Evolutionary conservation across 1,140 invertebrate genomes (phyloP).

Genomic region (Coboldia fuscipes): DNA sequence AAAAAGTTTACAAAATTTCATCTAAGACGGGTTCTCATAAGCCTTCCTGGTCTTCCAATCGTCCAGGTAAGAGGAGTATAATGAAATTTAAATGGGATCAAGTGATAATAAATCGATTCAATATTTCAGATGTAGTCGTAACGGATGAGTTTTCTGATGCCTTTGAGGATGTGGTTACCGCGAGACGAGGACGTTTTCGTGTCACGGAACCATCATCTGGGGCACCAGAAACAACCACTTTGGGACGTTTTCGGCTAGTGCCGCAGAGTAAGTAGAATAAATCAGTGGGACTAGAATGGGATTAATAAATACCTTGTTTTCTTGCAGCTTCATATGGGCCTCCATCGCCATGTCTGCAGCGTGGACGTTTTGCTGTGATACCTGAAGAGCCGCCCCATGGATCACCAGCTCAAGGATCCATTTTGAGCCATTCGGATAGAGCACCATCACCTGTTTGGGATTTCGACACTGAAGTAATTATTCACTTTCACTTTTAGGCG

Average conservation of each 20-base stretch:
- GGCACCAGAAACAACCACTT: slow-evolving; percentile 14
- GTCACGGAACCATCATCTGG: slow-evolving; percentile 17
- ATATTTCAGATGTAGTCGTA: too few species aligned
- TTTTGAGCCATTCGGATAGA: slow-evolving; percentile 8
- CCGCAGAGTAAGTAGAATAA: slow-evolving; percentile 15
- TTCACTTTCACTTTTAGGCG: background rate
- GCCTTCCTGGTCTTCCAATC: too few species aligned
- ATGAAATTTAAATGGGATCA: too few species aligned
- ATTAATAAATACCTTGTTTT: background rate
- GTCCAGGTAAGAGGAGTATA: too few species aligned
- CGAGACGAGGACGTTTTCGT: slow-evolving; percentile 18
- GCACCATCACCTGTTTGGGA: slow-evolving; percentile 21
- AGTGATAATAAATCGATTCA: too few species aligned
- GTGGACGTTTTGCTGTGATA: slow-evolving; percentile 21
- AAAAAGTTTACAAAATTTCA: too few species aligned
- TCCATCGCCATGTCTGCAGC: slow-evolving; percentile 19
- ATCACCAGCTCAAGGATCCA: slow-evolving; percentile 12
- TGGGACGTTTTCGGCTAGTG: slow-evolving; percentile 20
- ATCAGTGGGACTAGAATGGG: background rate
- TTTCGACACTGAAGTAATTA: slow-evolving; percentile 20
- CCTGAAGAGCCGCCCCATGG: slow-evolving; percentile 21
- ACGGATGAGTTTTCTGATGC: too few species aligned
- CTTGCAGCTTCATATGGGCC: slow-evolving; percentile 16
- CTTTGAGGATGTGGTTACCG: slow-evolving; percentile 17
- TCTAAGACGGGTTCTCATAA: too few species aligned